Evolutionary conservation across 2,797 vertebrate species (phyloP), one percentile per base, ranked within the genome.

Genomic region (Sandelia bainsii): DNA sequence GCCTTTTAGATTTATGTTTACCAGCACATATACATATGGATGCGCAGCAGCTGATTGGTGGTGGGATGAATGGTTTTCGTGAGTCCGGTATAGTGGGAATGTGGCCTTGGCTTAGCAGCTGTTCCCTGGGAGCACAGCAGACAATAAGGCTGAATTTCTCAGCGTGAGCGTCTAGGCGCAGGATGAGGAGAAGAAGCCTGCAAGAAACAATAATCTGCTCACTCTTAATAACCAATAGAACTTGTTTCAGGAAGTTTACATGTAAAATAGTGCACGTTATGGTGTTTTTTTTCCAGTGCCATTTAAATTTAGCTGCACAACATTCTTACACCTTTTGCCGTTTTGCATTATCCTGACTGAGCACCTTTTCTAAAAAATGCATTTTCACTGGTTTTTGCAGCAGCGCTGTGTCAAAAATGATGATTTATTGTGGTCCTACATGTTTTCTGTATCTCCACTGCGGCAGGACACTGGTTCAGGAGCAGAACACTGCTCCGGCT

Each of bases 61-160:
- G 78, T 72, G 86, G 86, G 67, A 73, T 89, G 87, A 87, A 84
- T 89, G 88, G 87, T 83, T 83, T 83, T 85, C 91, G 89, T 89
- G 92, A 86, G 76, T 71, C 91, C 92, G 93, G 88, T 64, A 70
- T 76, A 83, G 68, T 90, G 85, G 84, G 92, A 93, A 91, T 88
- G 90, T 83, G 80, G 64, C 78, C 86, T 85, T 82, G 88, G 94
- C 83, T 89, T 89, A 79, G 93, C 95, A 97, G 96, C 96, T 96
- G 95, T 94, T 96, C 90, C 65, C 69, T 86, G 84, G 91, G 92
- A 93, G 65, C 81, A 59, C 84, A 93, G 93, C 94, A 95, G 95
- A 95, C 96, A 94, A 93, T 70, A 87, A 93, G 94, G 87, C 79
- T 87, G 91, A 82, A 83, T 90, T 85, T 88, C 93, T 89, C 89